Evolutionary conservation across 1,140 invertebrate genomes (phyloP).

Genomic region (Solen grandis): DNA sequence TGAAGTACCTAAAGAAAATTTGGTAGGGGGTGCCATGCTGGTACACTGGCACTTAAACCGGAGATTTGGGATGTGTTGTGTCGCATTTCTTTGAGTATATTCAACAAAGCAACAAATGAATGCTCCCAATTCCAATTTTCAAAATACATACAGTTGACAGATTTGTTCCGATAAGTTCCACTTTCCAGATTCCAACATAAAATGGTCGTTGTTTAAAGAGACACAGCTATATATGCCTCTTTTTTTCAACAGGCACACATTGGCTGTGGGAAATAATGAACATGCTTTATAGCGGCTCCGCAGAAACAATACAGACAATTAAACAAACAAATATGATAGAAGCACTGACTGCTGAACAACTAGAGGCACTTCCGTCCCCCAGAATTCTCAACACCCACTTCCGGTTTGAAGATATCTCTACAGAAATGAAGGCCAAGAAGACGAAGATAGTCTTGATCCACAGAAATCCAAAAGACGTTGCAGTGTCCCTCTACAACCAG

Average conservation of each 20-base stretch:
- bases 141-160: too few relatives aligned
- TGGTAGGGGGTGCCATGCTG: too few relatives aligned
- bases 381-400: neutral
- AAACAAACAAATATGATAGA: neutral
- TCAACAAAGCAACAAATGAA: too few relatives aligned
- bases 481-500: constrained; percentile 67
- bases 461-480: constrained; percentile 69
- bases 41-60: too few relatives aligned
- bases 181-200: too few relatives aligned
- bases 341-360: neutral
- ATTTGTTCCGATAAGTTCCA: too few relatives aligned
- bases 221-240: too few relatives aligned
- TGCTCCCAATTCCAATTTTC: too few relatives aligned
- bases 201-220: too few relatives aligned
- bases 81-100: too few relatives aligned
- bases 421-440: neutral
- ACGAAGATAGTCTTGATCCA: constrained; percentile 10
- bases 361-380: neutral
- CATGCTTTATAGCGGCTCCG: neutral
- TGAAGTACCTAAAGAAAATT: too few relatives aligned
- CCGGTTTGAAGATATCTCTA: neutral
- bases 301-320: neutral
- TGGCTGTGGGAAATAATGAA: neutral
- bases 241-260: neutral
- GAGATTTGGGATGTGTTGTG: too few relatives aligned